These are phyloP conservation scores for Drosophila pseudotakahashii DNA, from an alignment of 2,888 invertebrate species.

Conservation along the genomic window DNA sequence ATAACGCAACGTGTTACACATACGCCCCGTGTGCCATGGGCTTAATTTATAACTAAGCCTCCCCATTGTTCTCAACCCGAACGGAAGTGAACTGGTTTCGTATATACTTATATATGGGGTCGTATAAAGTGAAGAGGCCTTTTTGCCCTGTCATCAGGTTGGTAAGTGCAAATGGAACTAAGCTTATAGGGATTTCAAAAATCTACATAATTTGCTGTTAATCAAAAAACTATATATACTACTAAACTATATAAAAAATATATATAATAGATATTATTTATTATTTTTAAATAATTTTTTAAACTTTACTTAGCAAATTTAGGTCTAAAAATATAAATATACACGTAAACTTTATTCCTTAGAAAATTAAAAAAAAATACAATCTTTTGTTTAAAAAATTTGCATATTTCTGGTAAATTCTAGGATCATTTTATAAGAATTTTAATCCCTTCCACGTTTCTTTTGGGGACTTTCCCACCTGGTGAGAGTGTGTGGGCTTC, in stretches of 20 bases:
- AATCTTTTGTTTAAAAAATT: background rate
- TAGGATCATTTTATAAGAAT: background rate
- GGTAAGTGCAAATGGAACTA: background rate
- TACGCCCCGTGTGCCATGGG: conserved; percentile 62
- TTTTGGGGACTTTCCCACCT: background rate
- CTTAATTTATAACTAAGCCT: conserved; percentile 71
- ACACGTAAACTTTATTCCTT: too few species aligned
- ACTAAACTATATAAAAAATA: too few species aligned
- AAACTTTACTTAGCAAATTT: too few species aligned
- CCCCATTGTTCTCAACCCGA: conserved; percentile 31
- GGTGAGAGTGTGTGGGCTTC: conserved; percentile 42
- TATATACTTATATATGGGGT: conserved; percentile 18
- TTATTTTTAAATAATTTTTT: too few species aligned
- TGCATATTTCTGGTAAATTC: background rate
- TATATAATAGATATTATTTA: too few species aligned
- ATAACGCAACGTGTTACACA: conserved; percentile 77
- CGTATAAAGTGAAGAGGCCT: conserved; percentile 13
- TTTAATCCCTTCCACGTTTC: background rate
- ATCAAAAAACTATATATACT: too few species aligned
- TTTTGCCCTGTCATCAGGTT: conserved; percentile 46
- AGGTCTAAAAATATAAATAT: too few species aligned
- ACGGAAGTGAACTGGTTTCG: conserved; percentile 74
- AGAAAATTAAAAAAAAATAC: too few species aligned
- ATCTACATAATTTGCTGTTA: too few species aligned
- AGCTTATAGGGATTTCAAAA: background rate